phyloP scores from a whole-genome alignment of 1,140 invertebrate genomes.

The Neoseiulus cucumeris region DNA sequence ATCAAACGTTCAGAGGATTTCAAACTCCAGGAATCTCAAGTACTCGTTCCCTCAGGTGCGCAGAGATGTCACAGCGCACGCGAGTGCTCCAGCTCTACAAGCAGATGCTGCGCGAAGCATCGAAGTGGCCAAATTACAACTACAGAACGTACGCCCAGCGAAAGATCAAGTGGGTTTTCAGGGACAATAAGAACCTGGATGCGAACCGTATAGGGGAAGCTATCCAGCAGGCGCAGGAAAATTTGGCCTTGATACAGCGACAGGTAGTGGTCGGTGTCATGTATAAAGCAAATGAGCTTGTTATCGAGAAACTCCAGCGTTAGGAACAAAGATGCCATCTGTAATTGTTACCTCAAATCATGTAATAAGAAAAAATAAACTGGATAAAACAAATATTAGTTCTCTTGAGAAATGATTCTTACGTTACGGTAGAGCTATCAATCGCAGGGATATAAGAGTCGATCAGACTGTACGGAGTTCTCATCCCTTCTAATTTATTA shows the following conservation, averaged over 20 bases:
- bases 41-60: no score
- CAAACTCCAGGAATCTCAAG: no score
- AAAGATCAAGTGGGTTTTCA: not conserved
- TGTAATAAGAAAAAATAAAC: no score
- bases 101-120: not conserved
- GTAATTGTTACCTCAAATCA: not conserved
- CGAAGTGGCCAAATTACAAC: constrained; percentile 4
- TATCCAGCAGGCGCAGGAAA: not conserved
- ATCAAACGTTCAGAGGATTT: no score
- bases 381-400: no score
- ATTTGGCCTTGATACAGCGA: not conserved
- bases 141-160: not conserved
- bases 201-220: not conserved
- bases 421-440: no score
- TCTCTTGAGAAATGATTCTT: no score
- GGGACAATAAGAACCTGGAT: not conserved
- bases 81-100: not conserved
- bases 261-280: not conserved
- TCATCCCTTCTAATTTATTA: no score
- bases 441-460: no score
- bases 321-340: not conserved
- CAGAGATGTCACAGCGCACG: not conserved
- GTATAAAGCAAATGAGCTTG: not conserved
- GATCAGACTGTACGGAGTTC: no score
- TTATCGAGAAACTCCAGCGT: not conserved